Percentiles rank a stretch among this genome's conserved stretches.
phyloP scores from a whole-genome alignment of 2,113 vertebrate species.

The Tupaia tana region DNA sequence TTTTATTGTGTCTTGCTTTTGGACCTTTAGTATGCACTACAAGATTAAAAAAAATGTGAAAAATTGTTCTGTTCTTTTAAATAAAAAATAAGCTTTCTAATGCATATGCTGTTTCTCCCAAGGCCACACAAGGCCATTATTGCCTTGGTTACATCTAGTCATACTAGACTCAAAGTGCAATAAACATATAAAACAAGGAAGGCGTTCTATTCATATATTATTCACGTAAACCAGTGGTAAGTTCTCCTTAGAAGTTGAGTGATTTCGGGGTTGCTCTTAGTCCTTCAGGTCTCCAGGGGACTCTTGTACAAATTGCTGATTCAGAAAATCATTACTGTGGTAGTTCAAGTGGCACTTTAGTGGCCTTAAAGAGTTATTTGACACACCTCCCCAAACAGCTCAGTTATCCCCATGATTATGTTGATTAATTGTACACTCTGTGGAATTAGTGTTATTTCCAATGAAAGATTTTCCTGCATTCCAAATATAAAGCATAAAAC shows the following conservation, averaged over 20 bases:
- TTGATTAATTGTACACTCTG: constrained; percentile 79
- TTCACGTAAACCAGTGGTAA: constrained; percentile 9
- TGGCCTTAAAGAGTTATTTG: constrained; percentile 79
- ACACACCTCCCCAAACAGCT: constrained; percentile 77
- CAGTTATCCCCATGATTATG: constrained; percentile 78
- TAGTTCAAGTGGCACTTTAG: constrained; percentile 76
- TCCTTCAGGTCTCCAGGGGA: constrained; percentile 66
- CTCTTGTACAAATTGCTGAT: constrained; percentile 81
- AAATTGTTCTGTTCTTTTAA: not conserved
- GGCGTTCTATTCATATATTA: not conserved
- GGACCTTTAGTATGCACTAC: not conserved
- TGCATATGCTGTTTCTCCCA: not conserved
- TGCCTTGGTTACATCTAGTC: not conserved
- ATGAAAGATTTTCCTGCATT: constrained; percentile 68
- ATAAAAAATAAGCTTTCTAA: constrained; percentile 37
- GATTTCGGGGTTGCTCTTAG: constrained; percentile 55
- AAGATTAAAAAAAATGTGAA: not conserved
- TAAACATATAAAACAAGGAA: not conserved
- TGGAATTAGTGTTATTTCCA: constrained; percentile 79
- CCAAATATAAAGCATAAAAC: constrained; percentile 62
- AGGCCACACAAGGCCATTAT: not conserved
- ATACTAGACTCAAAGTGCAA: not conserved
- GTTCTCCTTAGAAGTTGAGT: constrained; percentile 52
- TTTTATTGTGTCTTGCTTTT: constrained; percentile 7
- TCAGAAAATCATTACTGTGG: constrained; percentile 77